Conservation (phyloP, 2,888 invertebrate species). For the Callimorpha dominula region DNA sequence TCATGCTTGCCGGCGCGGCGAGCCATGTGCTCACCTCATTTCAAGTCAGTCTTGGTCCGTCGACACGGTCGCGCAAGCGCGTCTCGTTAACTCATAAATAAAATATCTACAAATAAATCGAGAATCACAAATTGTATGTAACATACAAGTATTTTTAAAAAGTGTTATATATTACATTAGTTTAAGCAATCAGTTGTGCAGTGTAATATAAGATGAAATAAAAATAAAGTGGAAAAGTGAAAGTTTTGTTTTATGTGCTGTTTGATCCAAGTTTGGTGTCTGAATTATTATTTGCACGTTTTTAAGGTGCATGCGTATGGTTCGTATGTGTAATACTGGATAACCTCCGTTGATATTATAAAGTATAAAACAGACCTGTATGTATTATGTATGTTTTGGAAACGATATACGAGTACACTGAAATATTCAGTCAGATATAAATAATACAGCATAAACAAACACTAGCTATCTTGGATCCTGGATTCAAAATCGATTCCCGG, state of each 20-base stretch:
- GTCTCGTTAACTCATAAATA: background rate
- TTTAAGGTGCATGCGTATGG: background rate
- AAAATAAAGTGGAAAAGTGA: constrained; percentile 4
- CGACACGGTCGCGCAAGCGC: constrained; percentile 4
- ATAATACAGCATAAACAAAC: background rate
- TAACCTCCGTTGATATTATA: background rate
- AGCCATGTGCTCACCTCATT: constrained; percentile 13
- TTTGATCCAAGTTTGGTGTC: constrained; percentile 4
- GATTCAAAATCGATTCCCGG: background rate
- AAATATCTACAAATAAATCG: constrained; percentile 2
- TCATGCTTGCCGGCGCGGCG: background rate
- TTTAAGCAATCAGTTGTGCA: background rate
- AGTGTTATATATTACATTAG: background rate
- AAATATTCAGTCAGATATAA: background rate
- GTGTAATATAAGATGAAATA: background rate
- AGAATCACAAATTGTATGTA: background rate
- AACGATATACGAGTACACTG: background rate
- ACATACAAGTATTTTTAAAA: background rate
- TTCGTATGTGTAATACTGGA: background rate
- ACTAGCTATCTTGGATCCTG: background rate
- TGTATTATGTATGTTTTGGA: background rate
- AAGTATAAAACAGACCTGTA: background rate
- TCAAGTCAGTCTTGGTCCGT: constrained; percentile 2
- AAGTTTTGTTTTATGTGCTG: background rate
- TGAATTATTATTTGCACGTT: background rate